Base-by-base conservation (phyloP, 1,140 invertebrate species). In the Hetaerina americana region DNA sequence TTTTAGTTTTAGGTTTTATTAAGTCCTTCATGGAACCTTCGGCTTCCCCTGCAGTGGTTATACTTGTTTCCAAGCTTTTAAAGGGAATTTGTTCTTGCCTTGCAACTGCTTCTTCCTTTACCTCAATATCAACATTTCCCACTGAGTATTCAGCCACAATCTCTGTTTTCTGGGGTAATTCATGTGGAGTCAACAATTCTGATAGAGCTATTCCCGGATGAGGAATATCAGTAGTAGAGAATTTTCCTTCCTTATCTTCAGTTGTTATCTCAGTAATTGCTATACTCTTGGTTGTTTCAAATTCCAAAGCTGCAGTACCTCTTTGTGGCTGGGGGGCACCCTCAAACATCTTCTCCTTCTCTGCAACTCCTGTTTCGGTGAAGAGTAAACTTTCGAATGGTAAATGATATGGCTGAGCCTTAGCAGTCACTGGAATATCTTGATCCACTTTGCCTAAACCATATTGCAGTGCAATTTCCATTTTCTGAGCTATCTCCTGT, bases 331-430 rank as follows among this genome's bases (percentile, higher is more conserved):
- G 15, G 31, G 70, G 22, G 15, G 28, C 40, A 66, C 80, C 76
- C 40, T 76, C 75, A 67, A 86, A 82, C 66, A 78, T 74, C 66
- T 77, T 78, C 78, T 87, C 85, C 70, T 81, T 81, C 76, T 87
- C 85, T 1, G 82, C 80, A 40, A 81, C 74, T 28, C 83, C 72
- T 26, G 81, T 78, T 78, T 85, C 81, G 10, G 79, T 80, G 73
- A 82, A 80, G 67, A 84, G 77, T 22, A 87, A 73, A 74, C 83
- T 80, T 77, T 86, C 83, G 26, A 84, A 82, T 29, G 81, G 78
- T 26, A 81, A 76, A 75, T 80, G 81, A 75, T 82, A 77, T 70
- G 83, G 75, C 72, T 74, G 81, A 5, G 84, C 85, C 26, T 78
- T 77, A 27, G 75, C 75, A 66, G 76, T 75, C 26, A 74, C 66